A percentile compares a stretch with the other conserved stretches of the same genome.
phyloP scores from a whole-genome alignment of 1,140 invertebrate species.

The Schlechtendalia chinensis region DNA sequence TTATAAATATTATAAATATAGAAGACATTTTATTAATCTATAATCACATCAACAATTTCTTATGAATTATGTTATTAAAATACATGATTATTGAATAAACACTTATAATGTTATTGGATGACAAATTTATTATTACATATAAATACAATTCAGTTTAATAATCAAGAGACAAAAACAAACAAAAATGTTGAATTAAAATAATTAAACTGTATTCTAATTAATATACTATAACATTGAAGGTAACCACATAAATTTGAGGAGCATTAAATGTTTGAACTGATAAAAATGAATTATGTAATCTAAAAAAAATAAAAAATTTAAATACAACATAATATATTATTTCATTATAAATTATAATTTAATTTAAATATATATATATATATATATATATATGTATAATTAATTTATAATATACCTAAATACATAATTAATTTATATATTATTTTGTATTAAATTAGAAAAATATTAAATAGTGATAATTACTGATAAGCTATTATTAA shows the following conservation, averaged over 20 bases:
- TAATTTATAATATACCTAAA: no score
- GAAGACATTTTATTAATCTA: constrained; percentile 18
- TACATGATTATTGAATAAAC: not conserved
- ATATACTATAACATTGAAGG: not conserved
- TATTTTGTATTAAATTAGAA: no score
- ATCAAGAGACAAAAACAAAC: not conserved
- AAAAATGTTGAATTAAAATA: not conserved
- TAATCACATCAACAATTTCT: not conserved
- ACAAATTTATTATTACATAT: not conserved
- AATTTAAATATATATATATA: no score
- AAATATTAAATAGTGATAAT: no score
- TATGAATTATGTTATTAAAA: constrained; percentile 13
- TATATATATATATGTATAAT: no score
- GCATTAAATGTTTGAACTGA: not conserved
- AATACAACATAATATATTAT: not conserved
- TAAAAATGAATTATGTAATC: constrained; percentile 30
- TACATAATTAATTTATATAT: no score
- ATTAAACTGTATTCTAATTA: not conserved
- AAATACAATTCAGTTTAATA: not conserved
- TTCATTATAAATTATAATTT: not conserved
- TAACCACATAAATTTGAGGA: not conserved
- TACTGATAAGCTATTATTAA: no score
- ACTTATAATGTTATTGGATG: not conserved
- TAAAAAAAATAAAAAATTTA: not conserved
- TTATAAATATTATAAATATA: constrained; percentile 1